Evolutionary conservation across 2,888 invertebrate genomes (phyloP).

Genomic region (Leucozona laternaria): DNA sequence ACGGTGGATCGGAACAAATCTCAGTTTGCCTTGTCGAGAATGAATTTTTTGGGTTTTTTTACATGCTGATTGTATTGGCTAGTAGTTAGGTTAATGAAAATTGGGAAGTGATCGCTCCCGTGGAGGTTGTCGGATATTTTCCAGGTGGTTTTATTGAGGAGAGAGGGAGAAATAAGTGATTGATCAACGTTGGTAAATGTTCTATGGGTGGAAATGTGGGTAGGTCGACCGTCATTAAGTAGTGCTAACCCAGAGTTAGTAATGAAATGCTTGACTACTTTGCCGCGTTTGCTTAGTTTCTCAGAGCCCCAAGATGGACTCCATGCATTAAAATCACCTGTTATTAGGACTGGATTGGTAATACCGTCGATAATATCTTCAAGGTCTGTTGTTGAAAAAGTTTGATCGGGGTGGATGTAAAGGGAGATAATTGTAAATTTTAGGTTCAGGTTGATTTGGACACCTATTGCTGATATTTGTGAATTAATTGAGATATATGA

Average conservation of each 20-base stretch:
- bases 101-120: slow-evolving; percentile 33
- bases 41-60: not conserved
- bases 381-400: slow-evolving; percentile 26
- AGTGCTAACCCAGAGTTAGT: slow-evolving; percentile 33
- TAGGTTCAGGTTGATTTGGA: slow-evolving; percentile 34
- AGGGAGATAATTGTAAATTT: slow-evolving; percentile 42
- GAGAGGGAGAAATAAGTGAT: slow-evolving; percentile 3
- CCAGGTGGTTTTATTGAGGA: slow-evolving; percentile 31
- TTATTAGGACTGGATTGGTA: slow-evolving; percentile 18
- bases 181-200: slow-evolving; percentile 36
- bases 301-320: slow-evolving; percentile 56
- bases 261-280: slow-evolving; percentile 38
- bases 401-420: slow-evolving; percentile 58
- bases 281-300: slow-evolving; percentile 31
- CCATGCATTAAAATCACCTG: slow-evolving; percentile 53
- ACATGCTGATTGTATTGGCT: not conserved
- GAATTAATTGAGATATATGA: slow-evolving; percentile 29
- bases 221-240: slow-evolving; percentile 43
- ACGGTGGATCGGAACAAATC: not conserved
- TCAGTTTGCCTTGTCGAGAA: not conserved
- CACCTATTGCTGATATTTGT: slow-evolving; percentile 45
- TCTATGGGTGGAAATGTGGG: slow-evolving; percentile 39
- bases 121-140: not conserved
- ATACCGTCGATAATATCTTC: slow-evolving; percentile 17
- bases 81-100: slow-evolving; percentile 7